phyloP scores from a whole-genome alignment of 2,888 invertebrate genomes.

The Platyscelio sp. region DNA sequence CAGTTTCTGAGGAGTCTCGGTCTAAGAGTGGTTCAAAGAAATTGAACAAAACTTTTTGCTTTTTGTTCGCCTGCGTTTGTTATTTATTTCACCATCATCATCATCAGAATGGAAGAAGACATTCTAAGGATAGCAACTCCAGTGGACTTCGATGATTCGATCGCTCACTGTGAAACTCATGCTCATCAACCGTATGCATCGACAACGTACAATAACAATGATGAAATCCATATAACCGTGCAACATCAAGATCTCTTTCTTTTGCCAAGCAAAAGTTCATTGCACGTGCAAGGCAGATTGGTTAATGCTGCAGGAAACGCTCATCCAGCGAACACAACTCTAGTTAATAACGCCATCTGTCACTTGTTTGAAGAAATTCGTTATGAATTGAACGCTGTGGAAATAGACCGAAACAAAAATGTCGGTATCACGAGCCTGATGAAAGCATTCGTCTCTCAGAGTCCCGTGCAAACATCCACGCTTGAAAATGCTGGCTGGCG shows the following conservation, averaged over 20 bases:
- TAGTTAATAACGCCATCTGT: slow-evolving; percentile 72
- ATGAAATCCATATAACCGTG: slow-evolving; percentile 53
- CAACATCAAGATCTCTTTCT: slow-evolving; percentile 54
- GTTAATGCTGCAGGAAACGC: slow-evolving; percentile 21
- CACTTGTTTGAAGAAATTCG: slow-evolving; percentile 80
- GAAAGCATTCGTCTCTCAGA: slow-evolving; percentile 80
- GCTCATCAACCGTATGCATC: slow-evolving; percentile 41
- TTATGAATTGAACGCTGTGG: slow-evolving; percentile 80
- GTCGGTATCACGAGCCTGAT: slow-evolving; percentile 79
- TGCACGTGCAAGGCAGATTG: slow-evolving; percentile 47
- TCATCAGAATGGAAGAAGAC: slow-evolving; percentile 20
- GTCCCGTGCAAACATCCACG: slow-evolving; percentile 17
- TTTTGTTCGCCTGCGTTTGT: background rate
- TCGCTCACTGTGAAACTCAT: slow-evolving; percentile 45
- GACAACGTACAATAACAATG: slow-evolving; percentile 45
- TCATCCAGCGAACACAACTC: background rate
- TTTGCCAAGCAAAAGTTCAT: slow-evolving; percentile 45
- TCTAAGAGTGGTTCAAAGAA: slow-evolving; percentile 3
- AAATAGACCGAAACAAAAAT: slow-evolving; percentile 79
- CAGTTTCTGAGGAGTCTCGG: slow-evolving; percentile 15
- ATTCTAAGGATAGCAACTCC: slow-evolving; percentile 13
- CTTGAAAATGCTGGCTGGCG: slow-evolving; percentile 54
- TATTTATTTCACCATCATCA: slow-evolving; percentile 20
- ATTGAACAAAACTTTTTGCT: background rate
- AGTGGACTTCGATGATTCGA: slow-evolving; percentile 39